These are phyloP conservation scores for Mohoua ochrocephala DNA, from an alignment of 2,113 vertebrate species.

Conservation along the genomic window DNA sequence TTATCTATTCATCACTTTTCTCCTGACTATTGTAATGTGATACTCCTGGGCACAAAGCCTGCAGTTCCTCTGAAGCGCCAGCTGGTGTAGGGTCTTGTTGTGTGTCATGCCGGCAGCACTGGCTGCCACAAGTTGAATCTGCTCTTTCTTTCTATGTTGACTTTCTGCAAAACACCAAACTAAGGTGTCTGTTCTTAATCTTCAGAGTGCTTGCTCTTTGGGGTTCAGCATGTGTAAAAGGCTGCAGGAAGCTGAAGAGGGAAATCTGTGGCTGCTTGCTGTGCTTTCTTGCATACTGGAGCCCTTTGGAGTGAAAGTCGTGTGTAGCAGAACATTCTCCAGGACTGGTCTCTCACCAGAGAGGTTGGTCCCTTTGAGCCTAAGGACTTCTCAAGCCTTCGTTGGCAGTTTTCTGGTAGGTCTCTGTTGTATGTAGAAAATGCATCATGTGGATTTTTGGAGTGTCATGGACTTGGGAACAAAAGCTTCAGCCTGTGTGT, in stretches of 20 bases:
- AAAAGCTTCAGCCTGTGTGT: neutral
- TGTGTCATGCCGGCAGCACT: neutral
- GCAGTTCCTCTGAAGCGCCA: neutral
- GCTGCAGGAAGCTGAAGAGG: neutral
- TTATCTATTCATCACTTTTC: constrained; percentile 30
- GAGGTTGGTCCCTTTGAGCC: neutral
- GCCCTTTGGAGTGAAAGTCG: neutral
- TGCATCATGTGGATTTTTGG: neutral
- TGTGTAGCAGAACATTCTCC: neutral
- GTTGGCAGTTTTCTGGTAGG: neutral
- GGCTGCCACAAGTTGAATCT: neutral
- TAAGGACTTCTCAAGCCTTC: neutral
- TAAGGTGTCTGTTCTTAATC: neutral
- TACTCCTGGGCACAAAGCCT: neutral
- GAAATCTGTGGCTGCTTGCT: neutral
- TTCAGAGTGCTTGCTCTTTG: neutral
- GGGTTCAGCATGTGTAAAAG: neutral
- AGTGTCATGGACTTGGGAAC: neutral
- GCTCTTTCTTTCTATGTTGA: neutral
- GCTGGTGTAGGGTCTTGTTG: neutral
- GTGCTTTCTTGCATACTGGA: neutral
- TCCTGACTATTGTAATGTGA: neutral
- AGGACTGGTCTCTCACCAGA: neutral
- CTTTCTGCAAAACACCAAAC: neutral
- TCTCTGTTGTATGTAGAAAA: neutral